Conservation (phyloP, 2,888 invertebrate genomes). For the Calameuta idolon region DNA sequence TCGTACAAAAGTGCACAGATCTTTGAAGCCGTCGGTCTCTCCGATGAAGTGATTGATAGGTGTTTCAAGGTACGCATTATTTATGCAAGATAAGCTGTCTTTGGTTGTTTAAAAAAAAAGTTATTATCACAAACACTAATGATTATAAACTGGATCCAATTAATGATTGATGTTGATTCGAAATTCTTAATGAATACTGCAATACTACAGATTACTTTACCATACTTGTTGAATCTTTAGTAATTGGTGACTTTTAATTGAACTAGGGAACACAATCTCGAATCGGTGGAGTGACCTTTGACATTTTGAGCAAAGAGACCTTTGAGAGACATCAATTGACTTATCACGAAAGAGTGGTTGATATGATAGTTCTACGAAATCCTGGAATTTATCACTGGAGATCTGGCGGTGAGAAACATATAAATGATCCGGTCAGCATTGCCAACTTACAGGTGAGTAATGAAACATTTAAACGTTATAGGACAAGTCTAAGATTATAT, state of each 20-base stretch:
- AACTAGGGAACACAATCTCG: conserved; percentile 76
- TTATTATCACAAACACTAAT: conserved; percentile 27
- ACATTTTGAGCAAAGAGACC: conserved; percentile 87
- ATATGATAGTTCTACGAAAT: conserved; percentile 82
- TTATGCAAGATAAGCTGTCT: conserved; percentile 54
- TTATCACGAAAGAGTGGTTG: conserved; percentile 76
- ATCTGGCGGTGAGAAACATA: conserved; percentile 96
- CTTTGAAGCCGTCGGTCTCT: conserved; percentile 97
- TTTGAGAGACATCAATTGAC: conserved; percentile 85
- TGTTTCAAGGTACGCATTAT: conserved; percentile 84
- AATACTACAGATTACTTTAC: conserved; percentile 15
- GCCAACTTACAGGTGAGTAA: conserved; percentile 78
- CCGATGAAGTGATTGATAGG: conserved; percentile 91
- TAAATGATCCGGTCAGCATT: conserved; percentile 89
- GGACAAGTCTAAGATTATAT: background rate
- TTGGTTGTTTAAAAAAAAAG: background rate
- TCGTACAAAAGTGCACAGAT: conserved; percentile 99
- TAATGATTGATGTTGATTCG: conserved; percentile 52
- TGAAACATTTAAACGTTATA: background rate
- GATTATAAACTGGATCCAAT: conserved; percentile 58
- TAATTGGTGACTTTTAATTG: conserved; percentile 20
- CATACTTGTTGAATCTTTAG: background rate
- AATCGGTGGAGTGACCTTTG: conserved; percentile 91
- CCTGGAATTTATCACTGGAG: conserved; percentile 98
- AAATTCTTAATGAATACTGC: conserved; percentile 40